Conservation (phyloP, 2,888 invertebrate genomes). For the Scaptomyza cyrtandrae region DNA sequence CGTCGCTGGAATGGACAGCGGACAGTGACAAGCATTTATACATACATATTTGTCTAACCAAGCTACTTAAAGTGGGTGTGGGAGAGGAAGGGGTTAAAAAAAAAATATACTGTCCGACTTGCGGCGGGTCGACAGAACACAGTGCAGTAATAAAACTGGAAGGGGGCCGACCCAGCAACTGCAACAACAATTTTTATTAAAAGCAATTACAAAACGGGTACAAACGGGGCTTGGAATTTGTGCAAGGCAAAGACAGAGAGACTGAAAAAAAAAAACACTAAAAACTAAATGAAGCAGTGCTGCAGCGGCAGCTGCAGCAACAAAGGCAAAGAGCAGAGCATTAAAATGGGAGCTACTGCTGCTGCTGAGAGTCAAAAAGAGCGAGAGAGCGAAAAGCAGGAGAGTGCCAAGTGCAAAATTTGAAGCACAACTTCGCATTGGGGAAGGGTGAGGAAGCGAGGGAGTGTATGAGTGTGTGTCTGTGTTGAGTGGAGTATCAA, state of each 20-base stretch:
- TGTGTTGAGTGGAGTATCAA: conserved; percentile 55
- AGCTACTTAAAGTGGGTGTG: conserved; percentile 46
- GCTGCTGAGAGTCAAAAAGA: conserved; percentile 19
- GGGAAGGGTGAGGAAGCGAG: conserved; percentile 24
- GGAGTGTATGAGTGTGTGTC: conserved; percentile 4
- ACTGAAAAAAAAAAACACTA: conserved; percentile 38
- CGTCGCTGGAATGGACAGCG: conserved; percentile 30
- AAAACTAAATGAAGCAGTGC: conserved; percentile 63
- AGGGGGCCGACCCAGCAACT: conserved; percentile 25
- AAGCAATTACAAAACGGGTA: conserved; percentile 75
- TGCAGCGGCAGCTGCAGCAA: conserved; percentile 56
- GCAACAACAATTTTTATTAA: conserved; percentile 74
- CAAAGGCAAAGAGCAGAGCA: conserved; percentile 70
- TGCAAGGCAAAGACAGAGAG: conserved; percentile 59
- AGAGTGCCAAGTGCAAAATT: conserved; percentile 76
- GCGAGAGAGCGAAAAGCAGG: conserved; percentile 26
- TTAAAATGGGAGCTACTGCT: conserved; percentile 54
- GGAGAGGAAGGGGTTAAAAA: conserved; percentile 11
- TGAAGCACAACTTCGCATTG: conserved; percentile 73
- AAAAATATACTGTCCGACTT: conserved; percentile 10
- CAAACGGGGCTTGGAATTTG: conserved; percentile 67
- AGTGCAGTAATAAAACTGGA: conserved; percentile 44
- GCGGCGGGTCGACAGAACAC: conserved; percentile 25
- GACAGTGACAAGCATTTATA: conserved; percentile 49
- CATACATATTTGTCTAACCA: conserved; percentile 41